These are phyloP conservation scores for Microtus richardsoni DNA, from an alignment of 2,113 vertebrate genomes.

Conservation along the genomic window DNA sequence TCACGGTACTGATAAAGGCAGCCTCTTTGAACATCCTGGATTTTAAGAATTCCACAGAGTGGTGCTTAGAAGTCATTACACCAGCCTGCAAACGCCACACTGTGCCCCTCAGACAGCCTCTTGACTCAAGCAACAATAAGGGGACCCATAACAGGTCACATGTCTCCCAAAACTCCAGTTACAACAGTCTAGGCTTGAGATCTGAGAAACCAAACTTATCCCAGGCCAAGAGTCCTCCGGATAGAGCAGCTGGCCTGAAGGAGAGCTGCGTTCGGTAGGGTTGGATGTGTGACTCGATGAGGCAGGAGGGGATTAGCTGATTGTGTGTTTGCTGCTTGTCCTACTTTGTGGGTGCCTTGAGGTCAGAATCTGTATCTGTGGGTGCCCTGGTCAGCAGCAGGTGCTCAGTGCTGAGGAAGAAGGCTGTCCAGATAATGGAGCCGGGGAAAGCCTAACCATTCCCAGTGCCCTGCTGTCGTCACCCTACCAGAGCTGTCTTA, in stretches of 20 bases:
- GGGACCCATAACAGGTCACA: accelerated
- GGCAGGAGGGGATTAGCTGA: no score
- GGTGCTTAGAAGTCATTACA: background rate
- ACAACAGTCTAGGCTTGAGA: accelerated
- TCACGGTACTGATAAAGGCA: background rate
- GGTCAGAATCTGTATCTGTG: background rate
- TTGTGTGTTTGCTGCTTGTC: no score
- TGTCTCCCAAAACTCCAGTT: background rate
- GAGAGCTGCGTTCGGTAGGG: background rate
- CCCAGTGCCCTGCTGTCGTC: background rate
- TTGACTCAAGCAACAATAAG: background rate
- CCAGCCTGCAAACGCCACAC: background rate
- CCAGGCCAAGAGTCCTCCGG: background rate
- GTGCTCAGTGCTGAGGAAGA: background rate
- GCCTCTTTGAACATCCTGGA: background rate
- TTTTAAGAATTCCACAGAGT: background rate
- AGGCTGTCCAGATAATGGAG: background rate
- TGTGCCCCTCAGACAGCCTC: background rate
- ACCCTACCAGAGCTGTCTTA: background rate
- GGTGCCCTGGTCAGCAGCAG: background rate
- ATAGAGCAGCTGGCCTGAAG: background rate
- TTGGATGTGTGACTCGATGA: background rate
- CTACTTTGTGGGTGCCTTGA: background rate
- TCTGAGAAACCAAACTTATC: background rate
- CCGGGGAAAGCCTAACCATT: background rate